phyloP scores from a whole-genome alignment of 2,888 invertebrate genomes.

The Epinotia demarniana region DNA sequence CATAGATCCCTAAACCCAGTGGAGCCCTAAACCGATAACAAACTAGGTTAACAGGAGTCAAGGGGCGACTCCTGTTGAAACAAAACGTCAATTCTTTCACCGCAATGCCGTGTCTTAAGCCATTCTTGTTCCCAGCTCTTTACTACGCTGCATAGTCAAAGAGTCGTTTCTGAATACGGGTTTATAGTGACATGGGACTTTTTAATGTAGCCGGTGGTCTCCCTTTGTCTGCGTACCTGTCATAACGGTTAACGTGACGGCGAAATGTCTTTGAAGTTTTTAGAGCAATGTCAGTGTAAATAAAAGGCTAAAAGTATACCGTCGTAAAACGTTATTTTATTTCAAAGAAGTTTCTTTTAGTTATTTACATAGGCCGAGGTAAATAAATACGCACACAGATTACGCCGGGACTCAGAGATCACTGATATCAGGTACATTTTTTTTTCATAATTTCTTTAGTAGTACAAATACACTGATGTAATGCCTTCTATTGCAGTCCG shows the following conservation, averaged over 20 bases:
- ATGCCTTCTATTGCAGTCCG: too few relatives aligned
- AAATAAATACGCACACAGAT: too few relatives aligned
- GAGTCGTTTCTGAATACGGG: neutral
- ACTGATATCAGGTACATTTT: too few relatives aligned
- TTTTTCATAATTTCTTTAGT: too few relatives aligned
- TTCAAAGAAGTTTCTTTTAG: neutral
- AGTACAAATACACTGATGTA: too few relatives aligned
- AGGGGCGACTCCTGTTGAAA: neutral
- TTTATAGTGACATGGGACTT: neutral
- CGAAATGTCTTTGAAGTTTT: constrained; percentile 26
- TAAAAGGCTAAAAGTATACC: neutral
- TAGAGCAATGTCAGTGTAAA: neutral
- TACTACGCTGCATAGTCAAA: neutral
- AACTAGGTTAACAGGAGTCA: constrained; percentile 7
- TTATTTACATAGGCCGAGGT: too few relatives aligned
- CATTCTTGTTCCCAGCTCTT: neutral
- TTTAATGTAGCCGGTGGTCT: neutral
- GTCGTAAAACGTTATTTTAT: constrained; percentile 14
- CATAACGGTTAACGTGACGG: constrained; percentile 11
- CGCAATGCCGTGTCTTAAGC: neutral
- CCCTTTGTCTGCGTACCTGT: constrained; percentile 6
- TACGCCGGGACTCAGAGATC: too few relatives aligned
- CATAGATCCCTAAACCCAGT: neutral
- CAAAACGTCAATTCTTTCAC: neutral
- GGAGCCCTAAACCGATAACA: constrained; percentile 15